Percentiles rank a stretch among this genome's conserved stretches.
These are phyloP conservation scores for Acanthopleura granulata DNA, from an alignment of 2,888 invertebrate genomes.

Conservation along the genomic window DNA sequence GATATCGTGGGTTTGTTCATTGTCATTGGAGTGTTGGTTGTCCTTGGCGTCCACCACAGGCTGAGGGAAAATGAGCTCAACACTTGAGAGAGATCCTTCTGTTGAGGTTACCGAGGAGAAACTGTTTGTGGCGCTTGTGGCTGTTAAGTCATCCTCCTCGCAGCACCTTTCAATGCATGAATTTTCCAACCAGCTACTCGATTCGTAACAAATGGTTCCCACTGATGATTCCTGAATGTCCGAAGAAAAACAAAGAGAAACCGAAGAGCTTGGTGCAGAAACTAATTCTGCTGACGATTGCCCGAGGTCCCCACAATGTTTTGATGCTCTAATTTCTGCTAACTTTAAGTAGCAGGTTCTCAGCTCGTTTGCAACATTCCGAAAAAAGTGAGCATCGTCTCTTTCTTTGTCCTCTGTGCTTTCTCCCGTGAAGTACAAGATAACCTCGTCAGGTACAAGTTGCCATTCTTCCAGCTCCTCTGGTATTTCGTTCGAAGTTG, in stretches of 20 bases:
- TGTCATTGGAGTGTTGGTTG: neutral
- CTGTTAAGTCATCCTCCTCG: neutral
- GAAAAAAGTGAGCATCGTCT: neutral
- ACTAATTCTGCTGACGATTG: neutral
- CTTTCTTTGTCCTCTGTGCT: neutral
- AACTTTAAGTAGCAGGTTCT: neutral
- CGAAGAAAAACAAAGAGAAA: neutral
- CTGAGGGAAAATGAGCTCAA: neutral
- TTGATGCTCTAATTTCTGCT: neutral
- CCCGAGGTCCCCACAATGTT: neutral
- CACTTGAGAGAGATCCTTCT: neutral
- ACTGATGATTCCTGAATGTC: neutral
- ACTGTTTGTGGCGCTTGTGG: neutral
- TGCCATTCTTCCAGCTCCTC: constrained; percentile 5
- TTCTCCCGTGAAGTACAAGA: neutral
- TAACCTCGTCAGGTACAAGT: neutral
- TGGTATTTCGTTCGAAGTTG: neutral
- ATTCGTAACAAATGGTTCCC: too few relatives aligned
- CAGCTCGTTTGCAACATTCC: neutral
- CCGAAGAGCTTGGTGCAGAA: neutral
- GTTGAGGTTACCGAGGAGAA: neutral
- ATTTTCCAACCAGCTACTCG: neutral
- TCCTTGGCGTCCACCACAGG: neutral
- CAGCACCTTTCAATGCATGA: neutral
- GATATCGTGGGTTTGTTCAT: too few relatives aligned